These are phyloP conservation scores for Dipodomys spectabilis DNA, from an alignment of 2,113 vertebrate genomes.

Conservation along the genomic window DNA sequence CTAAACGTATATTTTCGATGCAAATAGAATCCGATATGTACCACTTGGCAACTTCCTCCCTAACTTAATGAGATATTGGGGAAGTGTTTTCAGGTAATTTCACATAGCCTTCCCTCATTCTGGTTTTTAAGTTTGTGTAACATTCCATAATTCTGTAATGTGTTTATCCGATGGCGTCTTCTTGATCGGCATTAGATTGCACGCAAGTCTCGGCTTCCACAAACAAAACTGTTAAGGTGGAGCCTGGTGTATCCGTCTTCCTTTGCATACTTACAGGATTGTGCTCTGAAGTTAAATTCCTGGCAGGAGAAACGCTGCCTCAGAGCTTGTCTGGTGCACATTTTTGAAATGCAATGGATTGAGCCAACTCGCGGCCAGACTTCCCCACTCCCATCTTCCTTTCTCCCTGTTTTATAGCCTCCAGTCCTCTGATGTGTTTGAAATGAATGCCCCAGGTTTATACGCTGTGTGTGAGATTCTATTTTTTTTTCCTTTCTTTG, in stretches of 20 bases:
- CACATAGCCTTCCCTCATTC: constrained; percentile 41
- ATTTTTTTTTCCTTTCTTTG: too few species aligned
- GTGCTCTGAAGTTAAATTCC: constrained; percentile 67
- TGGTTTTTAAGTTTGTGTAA: constrained; percentile 37
- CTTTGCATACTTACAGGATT: constrained; percentile 68
- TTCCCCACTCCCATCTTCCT: too few species aligned
- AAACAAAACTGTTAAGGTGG: constrained; percentile 48
- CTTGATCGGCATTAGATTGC: constrained; percentile 49
- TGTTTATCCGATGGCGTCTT: constrained; percentile 44
- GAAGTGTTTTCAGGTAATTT: constrained; percentile 68
- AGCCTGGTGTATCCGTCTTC: neutral
- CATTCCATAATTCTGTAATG: constrained; percentile 30
- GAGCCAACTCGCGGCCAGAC: constrained; percentile 33
- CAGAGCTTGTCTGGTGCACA: constrained; percentile 17
- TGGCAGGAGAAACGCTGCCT: constrained; percentile 48
- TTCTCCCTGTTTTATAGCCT: too few species aligned
- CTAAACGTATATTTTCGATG: constrained; percentile 27
- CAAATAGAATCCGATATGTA: constrained; percentile 40
- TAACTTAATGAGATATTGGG: constrained; percentile 52
- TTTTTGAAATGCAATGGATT: constrained; percentile 53
- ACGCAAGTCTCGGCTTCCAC: constrained; percentile 34
- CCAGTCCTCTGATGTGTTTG: too few species aligned
- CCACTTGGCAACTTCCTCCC: constrained; percentile 55
- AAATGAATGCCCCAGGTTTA: too few species aligned
- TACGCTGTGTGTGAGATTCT: too few species aligned